These are phyloP conservation scores for Anarsia innoxiella DNA, from an alignment of 2,888 invertebrate genomes.

Conservation along the genomic window DNA sequence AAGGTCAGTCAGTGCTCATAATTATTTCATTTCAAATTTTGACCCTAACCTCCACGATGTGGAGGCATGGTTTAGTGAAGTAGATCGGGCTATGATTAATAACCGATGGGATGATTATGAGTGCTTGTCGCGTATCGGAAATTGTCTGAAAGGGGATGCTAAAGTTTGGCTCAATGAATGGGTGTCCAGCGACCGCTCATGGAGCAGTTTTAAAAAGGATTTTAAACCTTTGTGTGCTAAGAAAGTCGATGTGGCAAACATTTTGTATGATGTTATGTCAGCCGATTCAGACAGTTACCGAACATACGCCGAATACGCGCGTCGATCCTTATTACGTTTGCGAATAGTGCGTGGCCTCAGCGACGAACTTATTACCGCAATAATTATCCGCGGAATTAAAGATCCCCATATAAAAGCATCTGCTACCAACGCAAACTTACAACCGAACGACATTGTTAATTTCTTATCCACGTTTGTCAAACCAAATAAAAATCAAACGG, in stretches of 20 bases:
- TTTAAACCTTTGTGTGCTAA: constrained; percentile 19
- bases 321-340: constrained; percentile 16
- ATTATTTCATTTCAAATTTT: constrained; percentile 2
- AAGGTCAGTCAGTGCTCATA: neutral
- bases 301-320: constrained; percentile 20
- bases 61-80: neutral
- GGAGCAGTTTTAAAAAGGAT: constrained; percentile 20
- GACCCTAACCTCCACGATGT: neutral
- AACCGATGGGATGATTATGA: constrained; percentile 18
- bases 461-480: constrained; percentile 12
- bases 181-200: constrained; percentile 17
- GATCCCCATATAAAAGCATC: constrained; percentile 15
- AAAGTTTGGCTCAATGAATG: constrained; percentile 19
- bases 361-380: constrained; percentile 16
- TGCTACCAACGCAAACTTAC: constrained; percentile 16
- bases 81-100: constrained; percentile 13
- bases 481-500: constrained; percentile 12
- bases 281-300: constrained; percentile 16
- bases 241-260: constrained; percentile 15
- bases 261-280: constrained; percentile 18
- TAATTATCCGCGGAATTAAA: constrained; percentile 15
- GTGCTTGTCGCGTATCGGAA: constrained; percentile 17
- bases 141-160: constrained; percentile 19
- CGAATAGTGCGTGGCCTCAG: constrained; percentile 15
- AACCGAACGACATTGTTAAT: constrained; percentile 7